A percentile compares a stretch with the other conserved stretches of the same genome.
Conservation (phyloP, 2,113 vertebrate species). For the Zosterops borbonicus region DNA sequence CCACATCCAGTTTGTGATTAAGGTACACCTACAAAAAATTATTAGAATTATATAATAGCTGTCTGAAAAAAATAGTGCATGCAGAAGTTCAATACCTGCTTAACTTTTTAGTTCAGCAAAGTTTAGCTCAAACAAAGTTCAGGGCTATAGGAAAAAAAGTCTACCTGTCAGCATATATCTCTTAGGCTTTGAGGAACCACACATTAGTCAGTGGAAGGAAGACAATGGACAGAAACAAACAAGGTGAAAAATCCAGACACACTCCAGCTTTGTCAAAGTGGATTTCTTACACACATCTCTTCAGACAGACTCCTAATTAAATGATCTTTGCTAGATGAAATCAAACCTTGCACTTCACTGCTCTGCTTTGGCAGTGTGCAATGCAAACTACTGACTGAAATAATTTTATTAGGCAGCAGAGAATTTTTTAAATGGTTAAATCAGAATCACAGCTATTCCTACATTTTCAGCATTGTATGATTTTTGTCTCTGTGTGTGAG, state of each 20-base stretch:
- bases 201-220: conserved; percentile 5
- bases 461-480: not conserved
- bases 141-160: not conserved
- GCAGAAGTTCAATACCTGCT: not conserved
- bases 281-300: not conserved
- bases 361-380: not conserved
- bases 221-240: conserved; percentile 11
- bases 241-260: conserved; percentile 31
- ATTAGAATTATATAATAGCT: not conserved
- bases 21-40: not conserved
- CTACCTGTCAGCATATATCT: conserved; percentile 5
- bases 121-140: not conserved
- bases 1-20: not conserved
- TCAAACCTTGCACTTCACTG: not conserved
- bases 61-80: not conserved
- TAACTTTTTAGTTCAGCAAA: not conserved
- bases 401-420: not conserved
- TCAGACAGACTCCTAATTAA: not conserved
- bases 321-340: not conserved
- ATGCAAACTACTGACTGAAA: not conserved
- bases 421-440: conserved; percentile 15
- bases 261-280: conserved; percentile 17
- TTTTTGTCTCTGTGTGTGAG: not conserved
- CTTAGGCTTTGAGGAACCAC: conserved; percentile 10
- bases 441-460: not conserved